Percentiles rank a stretch among this genome's conserved stretches.
Evolutionary conservation across 1,140 invertebrate species (phyloP).

Genomic region (Teleogryllus occipitalis): DNA sequence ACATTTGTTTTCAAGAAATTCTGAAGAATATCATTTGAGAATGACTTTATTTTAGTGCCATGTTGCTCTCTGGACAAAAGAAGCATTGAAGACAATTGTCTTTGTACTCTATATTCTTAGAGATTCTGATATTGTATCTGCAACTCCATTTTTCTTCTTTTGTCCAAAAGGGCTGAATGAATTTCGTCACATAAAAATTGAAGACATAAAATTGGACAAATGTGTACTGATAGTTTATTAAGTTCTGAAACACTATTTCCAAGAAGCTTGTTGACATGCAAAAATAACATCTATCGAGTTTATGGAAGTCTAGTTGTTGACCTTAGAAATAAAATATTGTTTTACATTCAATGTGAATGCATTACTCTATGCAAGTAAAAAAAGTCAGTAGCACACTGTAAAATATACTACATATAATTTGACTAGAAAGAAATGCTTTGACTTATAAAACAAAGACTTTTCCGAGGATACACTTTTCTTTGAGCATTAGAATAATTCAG

Average conservation of each 20-base stretch:
- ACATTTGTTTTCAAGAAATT: no score
- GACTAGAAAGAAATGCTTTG: not conserved
- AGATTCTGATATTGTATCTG: no score
- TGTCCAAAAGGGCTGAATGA: no score
- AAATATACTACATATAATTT: not conserved
- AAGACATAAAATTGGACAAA: not conserved
- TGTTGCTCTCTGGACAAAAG: no score
- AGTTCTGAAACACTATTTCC: not conserved
- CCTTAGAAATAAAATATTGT: not conserved
- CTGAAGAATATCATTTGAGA: no score
- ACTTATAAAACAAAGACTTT: not conserved
- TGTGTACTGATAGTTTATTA: not conserved
- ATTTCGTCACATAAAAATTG: no score
- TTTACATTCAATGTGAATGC: no score
- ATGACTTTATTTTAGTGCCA: no score
- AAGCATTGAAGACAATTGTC: no score
- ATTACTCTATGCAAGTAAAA: not conserved
- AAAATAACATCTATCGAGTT: not conserved
- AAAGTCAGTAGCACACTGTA: not conserved
- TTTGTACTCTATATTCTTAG: no score
- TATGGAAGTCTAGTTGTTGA: not conserved
- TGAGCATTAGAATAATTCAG: not conserved
- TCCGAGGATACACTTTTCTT: not conserved
- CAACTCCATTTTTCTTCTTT: no score
- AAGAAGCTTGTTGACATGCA: not conserved